phyloP scores from a whole-genome alignment of 2,888 invertebrate genomes.

The Drosophila anceps region DNA sequence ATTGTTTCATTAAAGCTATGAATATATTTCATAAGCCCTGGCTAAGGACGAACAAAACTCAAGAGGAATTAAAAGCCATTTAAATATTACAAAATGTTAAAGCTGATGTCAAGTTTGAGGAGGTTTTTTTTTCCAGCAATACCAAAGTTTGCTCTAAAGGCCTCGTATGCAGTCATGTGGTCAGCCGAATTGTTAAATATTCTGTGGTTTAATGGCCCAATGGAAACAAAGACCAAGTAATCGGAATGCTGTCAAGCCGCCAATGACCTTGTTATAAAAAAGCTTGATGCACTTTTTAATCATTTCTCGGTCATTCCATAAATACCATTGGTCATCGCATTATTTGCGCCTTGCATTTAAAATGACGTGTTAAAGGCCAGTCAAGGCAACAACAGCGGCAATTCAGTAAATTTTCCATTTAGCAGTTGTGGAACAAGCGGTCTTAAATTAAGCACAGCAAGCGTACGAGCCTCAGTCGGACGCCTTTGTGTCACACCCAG shows the following conservation, averaged over 20 bases:
- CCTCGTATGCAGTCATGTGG: not conserved
- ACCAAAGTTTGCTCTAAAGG: not conserved
- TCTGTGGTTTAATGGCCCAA: not conserved
- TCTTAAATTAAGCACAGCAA: slow-evolving; percentile 46
- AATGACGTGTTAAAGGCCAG: slow-evolving; percentile 36
- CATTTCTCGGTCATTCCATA: slow-evolving; percentile 28
- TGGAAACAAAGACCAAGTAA: not conserved
- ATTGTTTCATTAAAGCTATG: not conserved
- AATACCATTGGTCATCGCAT: slow-evolving; percentile 25
- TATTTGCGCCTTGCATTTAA: slow-evolving; percentile 36
- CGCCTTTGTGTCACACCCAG: slow-evolving; percentile 65
- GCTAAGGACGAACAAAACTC: no score
- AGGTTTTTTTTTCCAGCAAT: not conserved
- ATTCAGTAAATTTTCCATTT: slow-evolving; percentile 56
- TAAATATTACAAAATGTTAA: not conserved
- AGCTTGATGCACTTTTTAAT: slow-evolving; percentile 22
- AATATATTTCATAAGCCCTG: not conserved
- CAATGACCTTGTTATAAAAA: slow-evolving; percentile 18
- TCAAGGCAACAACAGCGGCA: slow-evolving; percentile 31
- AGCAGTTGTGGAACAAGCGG: slow-evolving; percentile 32
- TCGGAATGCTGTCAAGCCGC: not conserved
- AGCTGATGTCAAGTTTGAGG: not conserved
- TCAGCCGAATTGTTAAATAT: not conserved
- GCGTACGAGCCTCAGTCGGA: slow-evolving; percentile 23
- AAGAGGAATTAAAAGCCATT: not conserved